Base-by-base conservation (phyloP, 2,113 vertebrate species). In the Parotia lawesii region DNA sequence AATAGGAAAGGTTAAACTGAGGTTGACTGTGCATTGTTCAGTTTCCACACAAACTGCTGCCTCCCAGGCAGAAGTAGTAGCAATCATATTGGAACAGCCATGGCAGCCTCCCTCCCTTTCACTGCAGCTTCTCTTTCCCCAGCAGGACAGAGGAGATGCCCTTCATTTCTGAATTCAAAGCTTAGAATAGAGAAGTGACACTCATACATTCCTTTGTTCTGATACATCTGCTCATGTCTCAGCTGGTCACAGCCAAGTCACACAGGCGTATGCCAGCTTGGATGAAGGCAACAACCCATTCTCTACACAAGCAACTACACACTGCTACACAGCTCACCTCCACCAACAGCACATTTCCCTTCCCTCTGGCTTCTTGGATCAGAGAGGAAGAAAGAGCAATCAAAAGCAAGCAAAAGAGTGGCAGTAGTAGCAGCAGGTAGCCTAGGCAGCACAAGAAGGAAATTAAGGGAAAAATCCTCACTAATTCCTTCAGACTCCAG, bases 261-360 rank as follows among this genome's bases (percentile, higher is more conserved):
- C 42, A 50, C 16, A 57, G 45, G 9, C 0, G 0, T 14, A 45
- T 0, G 1, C 18, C 76, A 85, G 33, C 35, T 50, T 4, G 2
- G 44, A 48, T 8, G 10, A 81, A 77, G 62, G 28, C 51, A 93
- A 50, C 31, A 29, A 64, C 7, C 28, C 15, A 33, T 29, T 69
- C 37, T 54, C n/a, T 44, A 31, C 13, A 75, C 24, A 54, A 76
- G 54, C 16, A 78, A 37, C 37, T 37, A 54, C 14, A 45, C 33
- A 7, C 23, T 70, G 45, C 53, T 31, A 48, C 31, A 23, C 20
- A 60, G 56, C 25, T 64, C 75, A 85, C 40, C 57, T 58, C 78
- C 88, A 65, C 40, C 78, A 93, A 31, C 16, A 69, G 28, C 28
- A 65, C 13, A n/a, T 37, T 40, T 57, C 50, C 58, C 31, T 75